Conservation (phyloP, 2,888 invertebrate genomes). For the Galerucella calmariensis region DNA sequence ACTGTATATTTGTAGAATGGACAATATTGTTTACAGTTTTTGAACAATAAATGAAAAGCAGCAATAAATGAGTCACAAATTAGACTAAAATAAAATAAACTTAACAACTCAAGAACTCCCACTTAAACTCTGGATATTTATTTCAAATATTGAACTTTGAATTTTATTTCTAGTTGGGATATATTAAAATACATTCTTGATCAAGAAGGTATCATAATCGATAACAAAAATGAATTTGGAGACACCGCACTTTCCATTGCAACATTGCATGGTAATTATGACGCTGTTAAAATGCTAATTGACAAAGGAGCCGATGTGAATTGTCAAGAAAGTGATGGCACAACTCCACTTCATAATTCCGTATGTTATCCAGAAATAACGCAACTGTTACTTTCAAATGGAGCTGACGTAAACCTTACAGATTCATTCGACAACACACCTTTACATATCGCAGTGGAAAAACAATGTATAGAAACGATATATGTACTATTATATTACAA, state of each 20-base stretch:
- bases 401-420: conserved; percentile 50
- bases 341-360: conserved; percentile 52
- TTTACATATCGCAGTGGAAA: conserved; percentile 50
- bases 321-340: conserved; percentile 42
- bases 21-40: too few relatives aligned
- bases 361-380: conserved; percentile 44
- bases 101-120: too few relatives aligned
- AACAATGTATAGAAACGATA: conserved; percentile 46
- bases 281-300: conserved; percentile 46
- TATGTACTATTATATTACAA: conserved; percentile 54
- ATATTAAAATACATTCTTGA: conserved; percentile 49
- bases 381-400: conserved; percentile 48
- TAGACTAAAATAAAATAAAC: too few relatives aligned
- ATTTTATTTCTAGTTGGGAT: conserved; percentile 47
- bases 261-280: conserved; percentile 36
- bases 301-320: conserved; percentile 51
- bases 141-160: not conserved
- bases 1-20: too few relatives aligned
- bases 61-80: too few relatives aligned
- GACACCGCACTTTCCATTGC: conserved; percentile 51
- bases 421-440: conserved; percentile 50
- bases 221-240: conserved; percentile 50
- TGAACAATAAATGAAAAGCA: too few relatives aligned
- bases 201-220: conserved; percentile 45
- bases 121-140: not conserved